Evolutionary conservation across 1,140 invertebrate genomes (phyloP).

Genomic region (Zaprionus nigranus): DNA sequence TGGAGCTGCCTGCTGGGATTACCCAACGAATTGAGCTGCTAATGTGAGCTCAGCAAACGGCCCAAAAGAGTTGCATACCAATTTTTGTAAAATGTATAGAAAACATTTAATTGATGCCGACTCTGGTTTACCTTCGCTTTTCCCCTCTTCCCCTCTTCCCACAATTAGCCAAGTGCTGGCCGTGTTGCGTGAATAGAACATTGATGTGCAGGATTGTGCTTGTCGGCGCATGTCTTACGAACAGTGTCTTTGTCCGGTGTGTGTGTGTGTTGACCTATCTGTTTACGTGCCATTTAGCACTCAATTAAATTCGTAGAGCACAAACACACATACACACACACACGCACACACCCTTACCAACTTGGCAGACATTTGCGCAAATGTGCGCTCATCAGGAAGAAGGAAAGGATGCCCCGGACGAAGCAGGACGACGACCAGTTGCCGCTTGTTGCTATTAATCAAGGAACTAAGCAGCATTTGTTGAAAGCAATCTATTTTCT

Average conservation of each 20-base stretch:
- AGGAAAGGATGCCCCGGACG: slow-evolving; percentile 18
- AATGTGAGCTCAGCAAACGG: slow-evolving; percentile 50
- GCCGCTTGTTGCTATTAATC: slow-evolving; percentile 68
- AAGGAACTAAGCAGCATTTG: slow-evolving; percentile 73
- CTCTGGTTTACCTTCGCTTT: neutral
- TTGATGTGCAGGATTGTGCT: slow-evolving; percentile 64
- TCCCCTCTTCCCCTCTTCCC: slow-evolving; percentile 21
- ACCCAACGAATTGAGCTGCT: slow-evolving; percentile 77
- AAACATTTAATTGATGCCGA: slow-evolving; percentile 56
- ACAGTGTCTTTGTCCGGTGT: slow-evolving; percentile 49
- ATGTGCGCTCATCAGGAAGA: slow-evolving; percentile 73
- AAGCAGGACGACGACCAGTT: slow-evolving; percentile 37
- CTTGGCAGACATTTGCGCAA: slow-evolving; percentile 63
- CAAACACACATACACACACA: slow-evolving; percentile 57
- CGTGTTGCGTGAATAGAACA: slow-evolving; percentile 27
- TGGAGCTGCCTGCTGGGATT: slow-evolving; percentile 44
- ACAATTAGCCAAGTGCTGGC: slow-evolving; percentile 57
- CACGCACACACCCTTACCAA: slow-evolving; percentile 26
- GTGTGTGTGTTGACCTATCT: slow-evolving; percentile 75
- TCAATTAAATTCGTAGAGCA: slow-evolving; percentile 80
- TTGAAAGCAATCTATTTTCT: slow-evolving; percentile 81
- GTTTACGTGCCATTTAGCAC: slow-evolving; percentile 84
- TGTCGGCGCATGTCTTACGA: slow-evolving; percentile 54
- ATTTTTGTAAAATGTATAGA: slow-evolving; percentile 42
- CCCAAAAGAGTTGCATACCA: slow-evolving; percentile 39